Conservation (phyloP, 2,113 vertebrate species). For the Leucosticte australis region DNA sequence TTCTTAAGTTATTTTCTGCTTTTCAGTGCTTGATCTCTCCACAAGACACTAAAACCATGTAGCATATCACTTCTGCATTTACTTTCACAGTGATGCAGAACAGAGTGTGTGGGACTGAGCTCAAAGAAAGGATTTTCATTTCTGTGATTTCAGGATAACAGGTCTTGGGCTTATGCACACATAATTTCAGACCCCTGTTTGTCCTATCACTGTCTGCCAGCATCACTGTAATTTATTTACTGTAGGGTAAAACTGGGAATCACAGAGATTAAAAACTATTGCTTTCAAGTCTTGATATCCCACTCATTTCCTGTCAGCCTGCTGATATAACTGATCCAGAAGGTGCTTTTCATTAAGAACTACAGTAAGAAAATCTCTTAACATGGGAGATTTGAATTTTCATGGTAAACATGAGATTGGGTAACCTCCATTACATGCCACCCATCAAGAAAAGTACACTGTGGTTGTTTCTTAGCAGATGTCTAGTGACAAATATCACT, state of each 20-base stretch:
- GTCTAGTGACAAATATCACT: slow-evolving; percentile 53
- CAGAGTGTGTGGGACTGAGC: background rate
- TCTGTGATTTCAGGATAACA: background rate
- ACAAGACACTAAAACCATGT: background rate
- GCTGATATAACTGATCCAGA: slow-evolving; percentile 49
- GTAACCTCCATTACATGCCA: background rate
- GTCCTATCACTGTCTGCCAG: background rate
- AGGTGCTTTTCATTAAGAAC: slow-evolving; percentile 55
- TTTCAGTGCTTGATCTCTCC: background rate
- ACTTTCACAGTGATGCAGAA: background rate
- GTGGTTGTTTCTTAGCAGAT: slow-evolving; percentile 47
- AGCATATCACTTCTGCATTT: background rate
- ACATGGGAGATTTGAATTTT: slow-evolving; percentile 55
- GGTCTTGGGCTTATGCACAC: background rate
- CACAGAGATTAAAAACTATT: slow-evolving; percentile 54
- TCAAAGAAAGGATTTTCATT: background rate
- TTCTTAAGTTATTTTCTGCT: background rate
- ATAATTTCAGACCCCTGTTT: background rate
- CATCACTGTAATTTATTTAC: background rate
- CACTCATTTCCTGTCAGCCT: slow-evolving; percentile 59
- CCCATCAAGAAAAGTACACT: background rate
- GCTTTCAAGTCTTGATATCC: slow-evolving; percentile 48
- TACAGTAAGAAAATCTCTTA: slow-evolving; percentile 28
- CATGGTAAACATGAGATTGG: background rate
- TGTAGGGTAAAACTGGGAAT: background rate